Conservation (phyloP, 1,140 invertebrate genomes). For the Diachasmimorpha longicaudata region DNA sequence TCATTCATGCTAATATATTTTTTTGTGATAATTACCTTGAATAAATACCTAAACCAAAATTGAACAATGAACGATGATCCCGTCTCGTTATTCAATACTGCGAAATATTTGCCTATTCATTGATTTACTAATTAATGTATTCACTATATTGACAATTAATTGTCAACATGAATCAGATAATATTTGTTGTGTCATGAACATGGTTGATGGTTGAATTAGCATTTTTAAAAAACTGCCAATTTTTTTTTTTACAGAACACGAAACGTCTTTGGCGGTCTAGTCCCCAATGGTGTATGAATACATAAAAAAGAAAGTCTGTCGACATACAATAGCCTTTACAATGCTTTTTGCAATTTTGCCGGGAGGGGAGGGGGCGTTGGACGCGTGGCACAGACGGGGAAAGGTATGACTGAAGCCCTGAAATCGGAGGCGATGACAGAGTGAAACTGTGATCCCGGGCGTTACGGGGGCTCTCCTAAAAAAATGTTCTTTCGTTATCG, state of each 20-base stretch:
- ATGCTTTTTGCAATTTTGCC: not conserved
- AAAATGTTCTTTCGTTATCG: slow-evolving; percentile 36
- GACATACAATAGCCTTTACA: not conserved
- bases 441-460: slow-evolving; percentile 42
- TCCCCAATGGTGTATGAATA: not conserved
- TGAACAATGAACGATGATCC: not conserved
- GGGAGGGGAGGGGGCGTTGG: not conserved
- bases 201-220: too few relatives aligned
- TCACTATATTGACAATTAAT: too few relatives aligned
- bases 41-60: not conserved
- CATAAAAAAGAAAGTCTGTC: slow-evolving; percentile 2
- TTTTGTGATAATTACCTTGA: not conserved
- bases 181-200: too few relatives aligned
- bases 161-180: too few relatives aligned
- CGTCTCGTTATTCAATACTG: too few relatives aligned
- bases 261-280: slow-evolving; percentile 10
- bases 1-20: not conserved
- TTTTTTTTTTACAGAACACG: too few relatives aligned
- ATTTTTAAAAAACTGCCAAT: too few relatives aligned
- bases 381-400: slow-evolving; percentile 21
- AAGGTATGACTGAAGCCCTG: slow-evolving; percentile 32
- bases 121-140: too few relatives aligned
- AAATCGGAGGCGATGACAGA: slow-evolving; percentile 47
- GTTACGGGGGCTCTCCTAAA: slow-evolving; percentile 16
- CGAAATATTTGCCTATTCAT: too few relatives aligned